Base-by-base conservation (phyloP, 2,113 vertebrate genomes). In the Ptilonorhynchus violaceus region DNA sequence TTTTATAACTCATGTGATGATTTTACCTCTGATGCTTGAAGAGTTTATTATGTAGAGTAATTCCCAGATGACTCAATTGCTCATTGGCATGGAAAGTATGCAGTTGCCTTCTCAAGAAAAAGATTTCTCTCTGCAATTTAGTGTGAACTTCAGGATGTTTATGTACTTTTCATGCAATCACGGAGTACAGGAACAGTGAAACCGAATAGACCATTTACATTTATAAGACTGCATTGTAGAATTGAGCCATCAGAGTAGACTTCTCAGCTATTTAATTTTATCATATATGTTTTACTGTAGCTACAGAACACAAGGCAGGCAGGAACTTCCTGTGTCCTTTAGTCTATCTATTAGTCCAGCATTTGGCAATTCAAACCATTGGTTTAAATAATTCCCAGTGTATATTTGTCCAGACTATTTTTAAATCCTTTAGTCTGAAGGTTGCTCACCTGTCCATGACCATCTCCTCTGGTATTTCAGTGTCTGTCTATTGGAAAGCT, bases 131-230 rank as follows among this genome's bases (percentile, higher is more conserved):
- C 47, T 88, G 63, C 67, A 67, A 31, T 90, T 93, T 88, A 85
- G 46, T 52, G 79, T 84, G 50, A 84, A 50, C 64, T 73, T 86
- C 72, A 81, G 76, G 73, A 88, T 94, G 82, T 90, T 96, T 92
- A 56, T 88, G 20, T 86, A 59, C 39, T 85, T 92, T 59, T 80
- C 47, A 69, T 63, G 67, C 75, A 84, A 35, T 72, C 76, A 58
- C 37, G 52, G 35, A 56, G 41, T 92, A 31, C 52, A 63, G 72
- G 68, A 44, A 41, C 3, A 4, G 33, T 75, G 76, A 84, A 92
- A 84, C 68, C 3, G 13, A 83, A 31, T 24, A 88, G 68, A 70
- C 13, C 50, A 21, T 37, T 86, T 88, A 46, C 14, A 31, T 88
- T 85, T 89, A 16, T 83, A 63, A 53, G 42, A 60, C 47, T 74